Conservation (phyloP, 2,797 vertebrate genomes). For the Gouania willdenowi region DNA sequence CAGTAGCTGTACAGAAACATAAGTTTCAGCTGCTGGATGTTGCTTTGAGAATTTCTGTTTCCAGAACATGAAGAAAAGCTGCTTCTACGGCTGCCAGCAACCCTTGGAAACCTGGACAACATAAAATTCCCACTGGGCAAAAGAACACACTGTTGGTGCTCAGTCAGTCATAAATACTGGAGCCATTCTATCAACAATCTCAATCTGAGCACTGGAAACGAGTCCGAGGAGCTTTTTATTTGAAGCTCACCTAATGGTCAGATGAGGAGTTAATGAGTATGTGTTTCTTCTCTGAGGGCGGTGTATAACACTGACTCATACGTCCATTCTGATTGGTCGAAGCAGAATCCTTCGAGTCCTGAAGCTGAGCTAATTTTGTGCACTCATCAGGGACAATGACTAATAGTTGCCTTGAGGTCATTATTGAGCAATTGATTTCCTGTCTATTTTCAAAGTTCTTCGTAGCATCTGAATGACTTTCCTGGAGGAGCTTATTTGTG, state of each 20-base stretch:
- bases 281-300: slow-evolving; percentile 17
- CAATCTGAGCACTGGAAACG: neutral
- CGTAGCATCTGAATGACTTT: no score
- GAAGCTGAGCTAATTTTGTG: slow-evolving; percentile 17
- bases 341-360: neutral
- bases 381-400: slow-evolving; percentile 12
- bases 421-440: no score
- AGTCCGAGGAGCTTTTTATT: no score
- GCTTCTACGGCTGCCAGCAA: slow-evolving; percentile 19
- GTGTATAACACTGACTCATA: slow-evolving; percentile 45
- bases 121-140: slow-evolving; percentile 71
- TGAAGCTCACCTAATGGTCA: no score
- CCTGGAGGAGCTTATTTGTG: no score
- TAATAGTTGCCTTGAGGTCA: slow-evolving; percentile 10
- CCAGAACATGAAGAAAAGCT: slow-evolving; percentile 10
- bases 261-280: no score
- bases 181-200: slow-evolving; percentile 6
- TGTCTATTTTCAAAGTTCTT: no score
- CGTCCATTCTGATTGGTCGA: slow-evolving; percentile 22
- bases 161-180: slow-evolving; percentile 1
- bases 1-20: slow-evolving; percentile 13
- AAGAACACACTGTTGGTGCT: slow-evolving; percentile 18
- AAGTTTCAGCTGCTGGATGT: slow-evolving; percentile 10
- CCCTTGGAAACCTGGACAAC: slow-evolving; percentile 68
- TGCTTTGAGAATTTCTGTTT: slow-evolving; percentile 13